Base-by-base conservation (phyloP, 2,888 invertebrate species). In the Diaphora mendica region DNA sequence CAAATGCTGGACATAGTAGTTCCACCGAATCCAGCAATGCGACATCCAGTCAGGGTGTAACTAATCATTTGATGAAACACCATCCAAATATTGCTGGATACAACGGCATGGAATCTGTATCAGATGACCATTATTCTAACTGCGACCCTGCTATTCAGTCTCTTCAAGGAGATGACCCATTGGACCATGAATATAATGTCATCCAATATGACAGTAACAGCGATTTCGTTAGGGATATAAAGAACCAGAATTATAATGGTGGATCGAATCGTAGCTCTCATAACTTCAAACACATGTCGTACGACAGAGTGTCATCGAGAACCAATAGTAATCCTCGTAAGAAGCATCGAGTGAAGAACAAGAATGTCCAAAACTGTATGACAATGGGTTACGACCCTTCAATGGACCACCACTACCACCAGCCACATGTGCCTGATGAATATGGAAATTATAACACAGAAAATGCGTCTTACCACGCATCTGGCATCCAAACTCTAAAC, bases 331-430 rank as follows among this genome's bases (percentile, higher is more conserved):
- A 96, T 78, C 96, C 95, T 13, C 90, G 96, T 39, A 96, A 95
- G 80, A 96, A 96, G 87, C 96, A 96, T 76, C 88, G 95, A 79
- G 90, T 91, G 42, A 96, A 96, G 88, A 96, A 95, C 79, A 96
- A 96, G 79, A 95, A 94, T 82, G 91, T 94, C 81, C 96, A 94
- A 90, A 97, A 94, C 85, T 96, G 90, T 90, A 96, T 89, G 96
- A 96, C 94, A 77, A 96, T 96, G 91, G 96, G 96, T 3, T 96
- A 96, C 89, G 96, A 96, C 79, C 91, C 95, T 0, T 89, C 96
- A 0, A 91, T 95, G 86, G 92, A 92, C 1, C 96, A 96, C 68
- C 96, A 96, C 73, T 96, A 96, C 85, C 96, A 96, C 71, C 96
- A 95, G 81, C 96, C 96, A 0, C 96, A 96, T 83, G 85, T 96